A percentile compares a stretch with the other conserved stretches of the same genome.
These are phyloP conservation scores for Phoxinus dragarum DNA, from an alignment of 2,797 vertebrate species.

Conservation along the genomic window DNA sequence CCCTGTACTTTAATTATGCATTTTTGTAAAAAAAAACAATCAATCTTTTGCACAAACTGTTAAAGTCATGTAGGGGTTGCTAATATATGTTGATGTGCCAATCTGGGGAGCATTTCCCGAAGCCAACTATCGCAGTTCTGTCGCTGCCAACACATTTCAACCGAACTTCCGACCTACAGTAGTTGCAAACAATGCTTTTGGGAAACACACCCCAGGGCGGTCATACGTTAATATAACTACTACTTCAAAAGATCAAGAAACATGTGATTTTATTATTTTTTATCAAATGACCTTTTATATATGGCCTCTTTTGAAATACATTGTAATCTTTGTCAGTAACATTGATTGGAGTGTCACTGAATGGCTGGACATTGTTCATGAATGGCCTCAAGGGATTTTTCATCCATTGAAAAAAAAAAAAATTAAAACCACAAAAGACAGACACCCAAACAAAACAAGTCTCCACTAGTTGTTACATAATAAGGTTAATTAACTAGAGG, in stretches of 20 bases:
- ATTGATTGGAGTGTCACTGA: not conserved
- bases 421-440: not conserved
- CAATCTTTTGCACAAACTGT: not conserved
- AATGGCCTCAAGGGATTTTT: not conserved
- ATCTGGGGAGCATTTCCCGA: not conserved
- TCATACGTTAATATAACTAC: not conserved
- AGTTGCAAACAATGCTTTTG: not conserved
- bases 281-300: not conserved
- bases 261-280: not conserved
- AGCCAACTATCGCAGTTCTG: too few species aligned
- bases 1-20: not conserved
- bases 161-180: not conserved
- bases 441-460: conserved; percentile 29
- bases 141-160: not conserved
- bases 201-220: not conserved
- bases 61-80: not conserved
- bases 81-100: not conserved
- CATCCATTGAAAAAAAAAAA: not conserved
- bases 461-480: conserved; percentile 39
- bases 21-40: not conserved
- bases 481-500: conserved; percentile 48
- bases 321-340: not conserved
- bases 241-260: not conserved
- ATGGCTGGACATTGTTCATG: not conserved
- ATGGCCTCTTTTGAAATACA: not conserved